These are phyloP conservation scores for Alces alces DNA, from an alignment of 2,113 vertebrate genomes.

Conservation along the genomic window DNA sequence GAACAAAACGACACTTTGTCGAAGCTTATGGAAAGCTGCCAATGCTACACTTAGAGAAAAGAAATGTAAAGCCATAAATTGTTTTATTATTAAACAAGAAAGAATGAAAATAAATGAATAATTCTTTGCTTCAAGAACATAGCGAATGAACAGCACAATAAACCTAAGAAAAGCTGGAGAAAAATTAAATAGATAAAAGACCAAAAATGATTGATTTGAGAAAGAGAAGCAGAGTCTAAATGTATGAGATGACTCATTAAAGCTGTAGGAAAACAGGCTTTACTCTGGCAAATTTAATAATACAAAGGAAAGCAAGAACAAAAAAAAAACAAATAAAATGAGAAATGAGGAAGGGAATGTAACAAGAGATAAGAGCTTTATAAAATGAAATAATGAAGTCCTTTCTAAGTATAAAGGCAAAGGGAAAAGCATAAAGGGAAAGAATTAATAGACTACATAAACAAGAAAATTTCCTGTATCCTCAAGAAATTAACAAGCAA, in stretches of 20 bases:
- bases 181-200: conserved; percentile 38
- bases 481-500: conserved; percentile 14
- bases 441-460: not conserved
- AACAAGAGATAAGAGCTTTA: conserved; percentile 3
- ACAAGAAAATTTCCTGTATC: not conserved
- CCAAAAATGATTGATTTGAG: not conserved
- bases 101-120: conserved; percentile 43
- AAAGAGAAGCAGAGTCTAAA: not conserved
- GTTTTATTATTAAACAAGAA: conserved; percentile 53
- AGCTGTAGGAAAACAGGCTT: not conserved
- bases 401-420: not conserved
- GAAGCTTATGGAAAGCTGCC: not conserved
- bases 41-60: conserved; percentile 25
- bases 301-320: conserved; percentile 23
- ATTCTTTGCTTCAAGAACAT: conserved; percentile 12
- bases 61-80: conserved; percentile 47
- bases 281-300: not conserved
- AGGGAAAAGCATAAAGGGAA: not conserved
- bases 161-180: not conserved
- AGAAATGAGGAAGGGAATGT: conserved; percentile 1
- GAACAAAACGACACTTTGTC: conserved; percentile 52
- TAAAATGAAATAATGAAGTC: not conserved
- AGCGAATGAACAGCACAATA: conserved; percentile 18
- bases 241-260: not conserved
- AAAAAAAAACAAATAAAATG: not conserved